phyloP scores from a whole-genome alignment of 2,113 vertebrate genomes.

The Panthera uncia region DNA sequence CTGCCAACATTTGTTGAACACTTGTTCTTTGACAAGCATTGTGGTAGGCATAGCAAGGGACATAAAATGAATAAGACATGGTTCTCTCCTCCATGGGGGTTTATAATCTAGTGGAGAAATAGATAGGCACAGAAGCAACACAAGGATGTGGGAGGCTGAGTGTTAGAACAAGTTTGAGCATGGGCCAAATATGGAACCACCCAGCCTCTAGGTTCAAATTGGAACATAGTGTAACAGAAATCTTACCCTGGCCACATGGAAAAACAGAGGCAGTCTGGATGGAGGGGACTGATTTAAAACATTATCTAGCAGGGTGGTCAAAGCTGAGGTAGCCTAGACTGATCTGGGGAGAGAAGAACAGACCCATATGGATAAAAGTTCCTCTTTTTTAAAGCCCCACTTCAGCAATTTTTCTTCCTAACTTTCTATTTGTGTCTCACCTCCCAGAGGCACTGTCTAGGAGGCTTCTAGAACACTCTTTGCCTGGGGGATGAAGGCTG shows the following conservation, averaged over 20 bases:
- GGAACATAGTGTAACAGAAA: conserved; percentile 47
- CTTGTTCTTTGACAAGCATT: conserved; percentile 56
- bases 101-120: conserved; percentile 18
- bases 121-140: conserved; percentile 22
- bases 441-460: conserved; percentile 18
- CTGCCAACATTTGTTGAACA: conserved; percentile 66
- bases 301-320: conserved; percentile 51
- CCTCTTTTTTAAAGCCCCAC: neutral
- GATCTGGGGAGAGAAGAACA: conserved; percentile 32
- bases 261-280: neutral
- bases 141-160: neutral
- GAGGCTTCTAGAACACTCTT: conserved; percentile 2
- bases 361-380: neutral
- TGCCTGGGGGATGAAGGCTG: neutral
- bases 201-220: conserved; percentile 58
- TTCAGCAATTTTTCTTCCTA: conserved; percentile 7
- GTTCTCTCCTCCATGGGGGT: neutral
- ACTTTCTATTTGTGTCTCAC: conserved; percentile 25
- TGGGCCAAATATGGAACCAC: conserved; percentile 33
- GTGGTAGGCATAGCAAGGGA: conserved; percentile 51
- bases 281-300: conserved; percentile 62
- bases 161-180: conserved; percentile 26
- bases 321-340: conserved; percentile 40
- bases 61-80: neutral
- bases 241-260: conserved; percentile 34